Conservation (phyloP, 2,888 invertebrate genomes). For the Stratiomys singularior region DNA sequence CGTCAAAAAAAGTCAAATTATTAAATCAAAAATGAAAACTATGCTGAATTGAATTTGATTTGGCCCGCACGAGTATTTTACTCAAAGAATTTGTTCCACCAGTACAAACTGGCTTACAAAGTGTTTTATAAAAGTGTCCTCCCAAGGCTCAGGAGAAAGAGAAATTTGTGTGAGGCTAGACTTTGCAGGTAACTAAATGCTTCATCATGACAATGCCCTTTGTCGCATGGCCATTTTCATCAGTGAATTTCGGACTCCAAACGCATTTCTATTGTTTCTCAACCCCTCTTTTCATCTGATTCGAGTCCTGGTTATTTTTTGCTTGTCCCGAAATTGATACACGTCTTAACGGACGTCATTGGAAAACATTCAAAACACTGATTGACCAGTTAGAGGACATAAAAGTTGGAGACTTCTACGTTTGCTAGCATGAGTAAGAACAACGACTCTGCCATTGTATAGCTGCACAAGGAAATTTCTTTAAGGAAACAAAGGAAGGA, state of each 20-base stretch:
- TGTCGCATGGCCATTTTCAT: no score
- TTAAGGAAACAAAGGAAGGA: no score
- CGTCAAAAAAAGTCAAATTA: background rate
- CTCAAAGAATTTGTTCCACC: background rate
- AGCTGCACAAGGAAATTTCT: background rate
- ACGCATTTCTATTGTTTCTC: no score
- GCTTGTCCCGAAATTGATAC: no score
- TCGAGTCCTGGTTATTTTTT: no score
- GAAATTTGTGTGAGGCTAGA: no score
- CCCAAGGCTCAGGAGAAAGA: no score
- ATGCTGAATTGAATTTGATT: background rate
- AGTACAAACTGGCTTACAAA: background rate
- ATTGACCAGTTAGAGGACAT: background rate
- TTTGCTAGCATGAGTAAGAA: background rate
- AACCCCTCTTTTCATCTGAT: no score
- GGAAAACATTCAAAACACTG: background rate
- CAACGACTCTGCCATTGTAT: background rate
- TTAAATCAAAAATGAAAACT: background rate
- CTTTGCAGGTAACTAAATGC: no score
- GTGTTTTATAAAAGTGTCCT: background rate
- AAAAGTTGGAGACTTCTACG: background rate
- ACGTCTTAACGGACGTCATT: no score
- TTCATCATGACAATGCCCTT: no score
- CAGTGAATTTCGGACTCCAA: no score
- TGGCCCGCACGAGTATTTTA: background rate